Evolutionary conservation across 1,140 invertebrate species (phyloP).

Genomic region (Macrosteles quadrilineatus): DNA sequence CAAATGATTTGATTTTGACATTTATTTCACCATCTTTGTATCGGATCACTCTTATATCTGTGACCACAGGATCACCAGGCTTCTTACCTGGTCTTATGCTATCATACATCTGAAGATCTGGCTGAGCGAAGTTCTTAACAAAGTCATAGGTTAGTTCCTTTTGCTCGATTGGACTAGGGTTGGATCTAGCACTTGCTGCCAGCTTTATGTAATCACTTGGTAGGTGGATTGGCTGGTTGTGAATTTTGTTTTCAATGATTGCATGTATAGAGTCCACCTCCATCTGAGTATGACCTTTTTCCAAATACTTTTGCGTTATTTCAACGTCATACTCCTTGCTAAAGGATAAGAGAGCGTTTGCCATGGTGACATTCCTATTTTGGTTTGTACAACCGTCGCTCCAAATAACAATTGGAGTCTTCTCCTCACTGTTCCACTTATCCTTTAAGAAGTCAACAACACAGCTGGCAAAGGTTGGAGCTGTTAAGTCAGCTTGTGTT

Average conservation of each 20-base stretch:
- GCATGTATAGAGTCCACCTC: constrained; percentile 50
- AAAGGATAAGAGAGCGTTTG: constrained; percentile 46
- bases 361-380: constrained; percentile 46
- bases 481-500: constrained; percentile 47
- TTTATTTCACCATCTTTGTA: background rate
- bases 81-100: background rate
- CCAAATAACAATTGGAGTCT: constrained; percentile 13
- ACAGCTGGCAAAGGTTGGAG: constrained; percentile 48
- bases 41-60: background rate
- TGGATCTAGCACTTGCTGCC: background rate
- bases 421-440: background rate
- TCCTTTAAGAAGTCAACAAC: constrained; percentile 45
- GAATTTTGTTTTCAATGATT: constrained; percentile 41
- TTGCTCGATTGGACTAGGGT: background rate
- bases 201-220: constrained; percentile 30
- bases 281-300: constrained; percentile 52
- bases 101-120: background rate
- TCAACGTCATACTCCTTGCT: constrained; percentile 40
- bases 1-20: background rate
- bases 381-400: constrained; percentile 46
- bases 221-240: constrained; percentile 30
- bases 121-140: background rate
- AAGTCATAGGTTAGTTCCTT: background rate
- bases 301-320: constrained; percentile 50
- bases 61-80: background rate